phyloP scores from a whole-genome alignment of 2,113 vertebrate species.

The Anhinga anhinga region DNA sequence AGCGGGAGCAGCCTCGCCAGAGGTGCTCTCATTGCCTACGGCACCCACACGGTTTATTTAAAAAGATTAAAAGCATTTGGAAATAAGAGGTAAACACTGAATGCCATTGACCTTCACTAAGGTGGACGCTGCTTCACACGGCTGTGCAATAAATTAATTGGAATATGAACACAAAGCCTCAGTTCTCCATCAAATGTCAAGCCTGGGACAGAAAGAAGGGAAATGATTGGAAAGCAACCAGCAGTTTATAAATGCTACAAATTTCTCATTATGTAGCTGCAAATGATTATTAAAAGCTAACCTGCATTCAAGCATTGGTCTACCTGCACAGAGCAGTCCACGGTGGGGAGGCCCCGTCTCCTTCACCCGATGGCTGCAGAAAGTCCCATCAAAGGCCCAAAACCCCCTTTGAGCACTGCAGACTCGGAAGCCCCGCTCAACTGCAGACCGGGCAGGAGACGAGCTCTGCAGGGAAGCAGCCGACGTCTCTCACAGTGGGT shows the following conservation, averaged over 20 bases:
- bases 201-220: neutral
- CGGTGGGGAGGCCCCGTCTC: neutral
- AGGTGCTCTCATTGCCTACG: neutral
- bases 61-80: neutral
- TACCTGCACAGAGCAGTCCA: neutral
- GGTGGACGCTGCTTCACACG: neutral
- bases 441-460: neutral
- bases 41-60: neutral
- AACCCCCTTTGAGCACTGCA: neutral
- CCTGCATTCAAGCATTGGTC: neutral
- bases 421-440: neutral
- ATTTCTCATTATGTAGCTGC: neutral
- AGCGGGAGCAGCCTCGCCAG: neutral
- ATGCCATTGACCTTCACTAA: neutral
- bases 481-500: neutral
- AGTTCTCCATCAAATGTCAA: conserved; percentile 1
- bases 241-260: neutral
- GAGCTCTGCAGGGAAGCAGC: neutral
- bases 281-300: neutral
- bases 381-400: neutral
- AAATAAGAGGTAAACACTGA: neutral
- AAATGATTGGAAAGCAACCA: neutral
- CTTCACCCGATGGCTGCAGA: rapidly evolving
- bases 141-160: neutral
- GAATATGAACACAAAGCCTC: conserved; percentile 6